Conservation (phyloP, 2,797 vertebrate species). For the Microchirus variegatus region DNA sequence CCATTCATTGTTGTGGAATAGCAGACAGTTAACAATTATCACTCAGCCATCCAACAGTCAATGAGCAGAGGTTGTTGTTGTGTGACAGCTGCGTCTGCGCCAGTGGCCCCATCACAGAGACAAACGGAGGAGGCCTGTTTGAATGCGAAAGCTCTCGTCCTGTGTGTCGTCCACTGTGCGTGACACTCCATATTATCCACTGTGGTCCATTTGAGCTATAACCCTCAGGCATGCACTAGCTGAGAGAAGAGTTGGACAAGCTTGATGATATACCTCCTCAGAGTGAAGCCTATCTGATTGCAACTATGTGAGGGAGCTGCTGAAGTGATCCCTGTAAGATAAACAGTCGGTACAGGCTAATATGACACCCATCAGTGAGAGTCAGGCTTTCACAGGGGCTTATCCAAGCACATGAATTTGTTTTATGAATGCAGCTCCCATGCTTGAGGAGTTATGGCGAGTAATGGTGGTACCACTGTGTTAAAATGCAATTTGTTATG, state of each 20-base stretch:
- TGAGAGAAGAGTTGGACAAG: constrained; percentile 58
- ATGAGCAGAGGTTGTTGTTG: constrained; percentile 37
- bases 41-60: constrained; percentile 16
- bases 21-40: constrained; percentile 35
- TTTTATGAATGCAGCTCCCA: constrained; percentile 55
- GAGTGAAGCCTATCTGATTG: constrained; percentile 68
- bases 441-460: constrained; percentile 8
- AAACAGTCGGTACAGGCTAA: constrained; percentile 60
- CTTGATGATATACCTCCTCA: constrained; percentile 52
- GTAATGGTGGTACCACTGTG: constrained; percentile 1
- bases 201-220: constrained; percentile 56
- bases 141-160: constrained; percentile 69
- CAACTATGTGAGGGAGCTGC: constrained; percentile 65
- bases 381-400: constrained; percentile 59
- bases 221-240: constrained; percentile 57
- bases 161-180: constrained; percentile 34
- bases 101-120: constrained; percentile 42
- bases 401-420: constrained; percentile 61
- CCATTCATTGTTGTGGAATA: constrained; percentile 17
- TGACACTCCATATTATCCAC: constrained; percentile 12
- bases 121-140: constrained; percentile 38
- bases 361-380: constrained; percentile 51
- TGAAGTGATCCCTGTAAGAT: constrained; percentile 64
- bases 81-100: constrained; percentile 62
- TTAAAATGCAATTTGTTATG: not conserved